phyloP scores from a whole-genome alignment of 2,888 invertebrate genomes.

The Amphipoea lucens region DNA sequence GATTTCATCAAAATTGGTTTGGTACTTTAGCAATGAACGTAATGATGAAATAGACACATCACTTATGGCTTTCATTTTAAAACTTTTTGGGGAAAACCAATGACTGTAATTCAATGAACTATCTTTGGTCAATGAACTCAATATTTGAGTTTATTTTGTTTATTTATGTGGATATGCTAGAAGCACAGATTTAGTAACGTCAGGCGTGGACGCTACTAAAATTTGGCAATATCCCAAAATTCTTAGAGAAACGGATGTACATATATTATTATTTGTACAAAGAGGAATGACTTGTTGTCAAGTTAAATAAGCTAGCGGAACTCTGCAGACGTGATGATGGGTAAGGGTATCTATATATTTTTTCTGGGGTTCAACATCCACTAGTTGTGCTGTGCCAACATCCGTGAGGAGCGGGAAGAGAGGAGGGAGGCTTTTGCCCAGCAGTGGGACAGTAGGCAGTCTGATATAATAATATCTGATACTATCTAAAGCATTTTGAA shows the following conservation, averaged over 20 bases:
- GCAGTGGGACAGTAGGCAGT: no score
- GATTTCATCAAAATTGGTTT: background rate
- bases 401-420: background rate
- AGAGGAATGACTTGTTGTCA: no score
- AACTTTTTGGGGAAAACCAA: background rate
- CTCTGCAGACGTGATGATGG: no score
- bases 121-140: conserved; percentile 23
- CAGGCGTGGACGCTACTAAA: background rate
- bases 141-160: conserved; percentile 1
- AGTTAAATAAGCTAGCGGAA: no score
- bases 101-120: conserved; percentile 8
- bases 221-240: conserved; percentile 33
- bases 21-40: background rate
- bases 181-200: background rate
- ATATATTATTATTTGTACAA: conserved; percentile 1
- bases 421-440: no score
- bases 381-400: no score
- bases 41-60: background rate
- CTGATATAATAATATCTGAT: background rate
- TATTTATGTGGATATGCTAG: background rate
- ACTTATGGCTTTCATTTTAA: background rate
- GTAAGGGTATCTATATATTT: no score
- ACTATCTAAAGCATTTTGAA: background rate
- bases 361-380: no score
- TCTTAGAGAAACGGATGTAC: background rate